Percentiles rank a stretch among this genome's conserved stretches.
phyloP scores from a whole-genome alignment of 2,113 vertebrate species.

The Menidia beryllina region DNA sequence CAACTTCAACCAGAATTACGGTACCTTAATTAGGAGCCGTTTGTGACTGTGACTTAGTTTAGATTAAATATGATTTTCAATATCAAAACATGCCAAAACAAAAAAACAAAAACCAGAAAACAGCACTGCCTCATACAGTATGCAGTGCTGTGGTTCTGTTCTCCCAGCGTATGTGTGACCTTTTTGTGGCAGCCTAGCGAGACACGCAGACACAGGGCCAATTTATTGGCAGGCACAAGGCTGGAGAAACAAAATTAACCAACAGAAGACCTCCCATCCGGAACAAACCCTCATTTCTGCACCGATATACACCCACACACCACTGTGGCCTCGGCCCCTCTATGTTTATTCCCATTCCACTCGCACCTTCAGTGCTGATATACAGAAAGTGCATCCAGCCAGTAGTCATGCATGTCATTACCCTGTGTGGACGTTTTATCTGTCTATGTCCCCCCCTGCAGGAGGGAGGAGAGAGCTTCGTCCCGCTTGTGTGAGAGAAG shows the following conservation, averaged over 20 bases:
- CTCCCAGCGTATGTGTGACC: constrained; percentile 54
- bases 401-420: constrained; percentile 74
- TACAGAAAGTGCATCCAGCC: constrained; percentile 35
- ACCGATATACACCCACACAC: constrained; percentile 20
- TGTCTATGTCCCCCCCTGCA: constrained; percentile 36
- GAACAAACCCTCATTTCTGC: constrained; percentile 47
- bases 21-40: too few species aligned
- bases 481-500: constrained; percentile 43
- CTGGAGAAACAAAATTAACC: constrained; percentile 71
- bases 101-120: constrained; percentile 7
- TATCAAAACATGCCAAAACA: neutral
- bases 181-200: constrained; percentile 59
- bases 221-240: constrained; percentile 67
- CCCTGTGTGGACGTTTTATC: constrained; percentile 62
- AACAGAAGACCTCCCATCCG: constrained; percentile 61
- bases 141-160: constrained; percentile 23
- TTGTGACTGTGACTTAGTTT: too few species aligned
- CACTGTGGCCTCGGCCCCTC: constrained; percentile 18
- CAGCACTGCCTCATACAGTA: constrained; percentile 31
- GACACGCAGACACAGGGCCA: constrained; percentile 50
- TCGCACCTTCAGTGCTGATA: constrained; percentile 62
- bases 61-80: too few species aligned
- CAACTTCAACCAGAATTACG: too few species aligned
- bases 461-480: constrained; percentile 25
- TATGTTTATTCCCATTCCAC: constrained; percentile 32